A percentile compares a stretch with the other conserved stretches of the same genome.
These are phyloP conservation scores for Tragulus kanchil DNA, from an alignment of 2,113 vertebrate species.

Conservation along the genomic window DNA sequence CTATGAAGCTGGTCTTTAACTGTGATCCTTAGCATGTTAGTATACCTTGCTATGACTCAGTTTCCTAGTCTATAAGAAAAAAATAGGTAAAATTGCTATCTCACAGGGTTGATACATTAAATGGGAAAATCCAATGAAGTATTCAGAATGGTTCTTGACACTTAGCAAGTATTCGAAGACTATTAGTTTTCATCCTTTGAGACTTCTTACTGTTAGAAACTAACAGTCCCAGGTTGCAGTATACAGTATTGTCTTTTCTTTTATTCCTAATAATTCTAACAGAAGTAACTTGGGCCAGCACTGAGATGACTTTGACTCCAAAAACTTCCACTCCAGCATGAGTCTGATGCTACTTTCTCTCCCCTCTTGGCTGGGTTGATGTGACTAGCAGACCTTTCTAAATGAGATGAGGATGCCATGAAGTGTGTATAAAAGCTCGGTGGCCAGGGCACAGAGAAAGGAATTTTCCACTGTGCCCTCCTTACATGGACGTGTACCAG, in stretches of 20 bases:
- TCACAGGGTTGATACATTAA: neutral
- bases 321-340: neutral
- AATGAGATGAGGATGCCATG: neutral
- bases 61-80: neutral
- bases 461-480: neutral
- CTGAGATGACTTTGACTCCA: neutral
- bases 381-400: neutral
- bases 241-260: neutral
- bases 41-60: neutral
- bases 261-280: neutral
- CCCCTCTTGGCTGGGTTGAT: neutral
- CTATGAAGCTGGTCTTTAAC: neutral
- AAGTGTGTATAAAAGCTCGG: neutral
- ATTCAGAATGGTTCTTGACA: neutral
- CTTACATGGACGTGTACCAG: neutral
- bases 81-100: neutral
- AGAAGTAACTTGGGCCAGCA: neutral
- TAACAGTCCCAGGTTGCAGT: neutral
- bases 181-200: constrained; percentile 13
- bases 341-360: neutral
- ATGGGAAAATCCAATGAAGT: neutral
- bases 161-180: neutral
- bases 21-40: neutral
- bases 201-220: neutral
- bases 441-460: neutral